A percentile compares a stretch with the other conserved stretches of the same genome.
phyloP scores from a whole-genome alignment of 2,888 invertebrate species.

The Eugnorisma glareosa region DNA sequence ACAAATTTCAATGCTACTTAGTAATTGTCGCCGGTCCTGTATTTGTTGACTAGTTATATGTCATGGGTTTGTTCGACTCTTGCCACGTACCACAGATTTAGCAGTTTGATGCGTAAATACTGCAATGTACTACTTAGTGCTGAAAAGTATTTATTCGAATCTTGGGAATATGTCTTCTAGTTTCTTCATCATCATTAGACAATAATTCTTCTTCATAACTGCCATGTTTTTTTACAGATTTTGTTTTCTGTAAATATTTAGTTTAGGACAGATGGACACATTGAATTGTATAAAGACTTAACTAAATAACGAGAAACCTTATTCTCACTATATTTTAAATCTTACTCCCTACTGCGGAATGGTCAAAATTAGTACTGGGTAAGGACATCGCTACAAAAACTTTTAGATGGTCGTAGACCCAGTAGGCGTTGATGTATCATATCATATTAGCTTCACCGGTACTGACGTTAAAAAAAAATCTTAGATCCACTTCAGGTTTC shows the following conservation, averaged over 20 bases:
- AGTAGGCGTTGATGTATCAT: not conserved
- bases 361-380: no score
- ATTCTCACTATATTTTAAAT: not conserved
- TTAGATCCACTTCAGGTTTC: not conserved
- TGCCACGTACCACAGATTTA: not conserved
- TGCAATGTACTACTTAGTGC: not conserved
- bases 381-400: no score
- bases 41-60: conserved; percentile 39
- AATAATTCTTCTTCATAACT: no score
- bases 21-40: conserved; percentile 61
- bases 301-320: not conserved
- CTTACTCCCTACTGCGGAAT: no score
- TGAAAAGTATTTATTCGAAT: not conserved
- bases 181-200: not conserved
- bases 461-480: no score
- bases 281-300: not conserved
- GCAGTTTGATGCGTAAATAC: no score
- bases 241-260: not conserved
- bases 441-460: no score
- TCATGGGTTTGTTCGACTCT: conserved; percentile 31
- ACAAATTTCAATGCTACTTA: conserved; percentile 74
- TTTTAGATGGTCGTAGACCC: not conserved
- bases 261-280: not conserved
- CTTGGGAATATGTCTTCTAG: not conserved
- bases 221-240: not conserved